A percentile compares a stretch with the other conserved stretches of the same genome.
These are phyloP conservation scores for Thinocorus orbignyianus DNA, from an alignment of 2,113 vertebrate species.

Conservation along the genomic window DNA sequence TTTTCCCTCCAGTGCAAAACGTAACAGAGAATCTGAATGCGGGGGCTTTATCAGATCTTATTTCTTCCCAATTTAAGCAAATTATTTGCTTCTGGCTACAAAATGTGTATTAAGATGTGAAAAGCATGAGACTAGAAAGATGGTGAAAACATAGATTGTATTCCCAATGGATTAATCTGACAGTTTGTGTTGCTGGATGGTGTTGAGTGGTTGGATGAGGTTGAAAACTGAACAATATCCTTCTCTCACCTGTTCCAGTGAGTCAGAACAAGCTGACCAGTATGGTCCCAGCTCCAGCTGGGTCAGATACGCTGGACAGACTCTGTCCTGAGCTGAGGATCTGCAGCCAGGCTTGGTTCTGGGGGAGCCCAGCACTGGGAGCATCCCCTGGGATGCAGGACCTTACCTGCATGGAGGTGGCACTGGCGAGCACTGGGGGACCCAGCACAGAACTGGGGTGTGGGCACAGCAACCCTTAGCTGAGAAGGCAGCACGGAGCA, in stretches of 20 bases:
- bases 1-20: neutral
- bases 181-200: neutral
- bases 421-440: neutral
- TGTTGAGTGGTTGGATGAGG: neutral
- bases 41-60: neutral
- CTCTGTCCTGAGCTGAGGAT: neutral
- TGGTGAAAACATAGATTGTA: accelerated
- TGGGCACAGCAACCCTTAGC: accelerated
- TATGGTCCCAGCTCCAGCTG: neutral
- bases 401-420: neutral
- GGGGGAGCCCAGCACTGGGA: neutral
- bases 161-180: neutral
- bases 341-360: neutral
- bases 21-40: neutral
- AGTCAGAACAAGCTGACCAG: neutral
- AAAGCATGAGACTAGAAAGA: accelerated
- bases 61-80: neutral
- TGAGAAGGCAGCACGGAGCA: neutral
- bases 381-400: neutral
- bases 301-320: accelerated
- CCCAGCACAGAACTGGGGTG: accelerated
- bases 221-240: accelerated
- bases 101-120: neutral
- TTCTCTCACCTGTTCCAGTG: accelerated
- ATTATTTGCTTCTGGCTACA: neutral